phyloP scores from a whole-genome alignment of 2,113 vertebrate species.

The Lycaon pictus region DNA sequence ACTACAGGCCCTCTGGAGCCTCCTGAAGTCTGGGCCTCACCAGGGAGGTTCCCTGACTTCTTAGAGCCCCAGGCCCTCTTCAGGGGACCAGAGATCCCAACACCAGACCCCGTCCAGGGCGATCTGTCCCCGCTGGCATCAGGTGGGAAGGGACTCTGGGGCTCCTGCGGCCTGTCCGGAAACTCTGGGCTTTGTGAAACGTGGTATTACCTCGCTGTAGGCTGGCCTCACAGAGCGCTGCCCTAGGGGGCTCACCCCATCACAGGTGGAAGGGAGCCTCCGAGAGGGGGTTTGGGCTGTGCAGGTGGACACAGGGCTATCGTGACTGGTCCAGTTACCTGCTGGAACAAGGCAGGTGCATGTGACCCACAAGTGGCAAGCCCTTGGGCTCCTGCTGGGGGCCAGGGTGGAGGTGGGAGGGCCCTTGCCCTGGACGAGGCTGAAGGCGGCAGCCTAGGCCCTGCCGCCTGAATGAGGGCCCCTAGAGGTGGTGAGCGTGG shows the following conservation, averaged over 20 bases:
- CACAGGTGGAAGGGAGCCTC: neutral
- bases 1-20: neutral
- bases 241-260: rapidly evolving
- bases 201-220: neutral
- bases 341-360: neutral
- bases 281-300: rapidly evolving
- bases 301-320: neutral
- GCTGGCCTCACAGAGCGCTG: neutral
- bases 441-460: neutral
- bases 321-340: neutral
- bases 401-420: neutral
- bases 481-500: rapidly evolving
- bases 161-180: neutral
- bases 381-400: neutral
- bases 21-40: neutral
- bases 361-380: neutral
- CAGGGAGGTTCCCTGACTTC: neutral
- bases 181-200: neutral
- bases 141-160: neutral
- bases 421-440: neutral
- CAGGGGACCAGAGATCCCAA: neutral
- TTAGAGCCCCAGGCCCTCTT: neutral
- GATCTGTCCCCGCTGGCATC: neutral
- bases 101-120: neutral
- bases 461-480: neutral